Percentiles rank a stretch among this genome's conserved stretches.
Evolutionary conservation across 2,888 invertebrate species (phyloP).

Genomic region (Xanthia icteritia): DNA sequence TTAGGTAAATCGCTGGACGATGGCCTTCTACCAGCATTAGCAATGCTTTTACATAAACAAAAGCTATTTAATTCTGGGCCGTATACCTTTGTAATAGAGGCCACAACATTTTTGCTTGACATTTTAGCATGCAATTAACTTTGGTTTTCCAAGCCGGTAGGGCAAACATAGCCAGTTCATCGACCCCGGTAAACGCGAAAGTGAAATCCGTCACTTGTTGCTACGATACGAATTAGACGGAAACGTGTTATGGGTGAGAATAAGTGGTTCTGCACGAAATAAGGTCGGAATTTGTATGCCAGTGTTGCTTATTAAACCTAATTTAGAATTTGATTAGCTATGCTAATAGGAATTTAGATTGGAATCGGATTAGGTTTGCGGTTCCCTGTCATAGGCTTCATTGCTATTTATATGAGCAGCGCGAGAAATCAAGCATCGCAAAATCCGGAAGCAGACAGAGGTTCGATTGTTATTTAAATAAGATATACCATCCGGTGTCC

Average conservation of each 20-base stretch:
- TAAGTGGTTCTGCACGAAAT: slow-evolving; percentile 66
- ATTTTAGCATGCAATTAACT: slow-evolving; percentile 68
- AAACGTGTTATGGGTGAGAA: slow-evolving; percentile 75
- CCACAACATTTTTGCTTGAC: slow-evolving; percentile 43
- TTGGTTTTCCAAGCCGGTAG: slow-evolving; percentile 69
- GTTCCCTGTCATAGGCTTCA: slow-evolving; percentile 35
- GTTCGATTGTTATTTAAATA: slow-evolving; percentile 37
- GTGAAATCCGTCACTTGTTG: slow-evolving; percentile 86
- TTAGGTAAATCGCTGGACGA: slow-evolving; percentile 69
- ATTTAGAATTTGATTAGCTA: slow-evolving; percentile 66
- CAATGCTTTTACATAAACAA: slow-evolving; percentile 42
- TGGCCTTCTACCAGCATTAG: slow-evolving; percentile 47
- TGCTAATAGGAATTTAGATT: slow-evolving; percentile 59
- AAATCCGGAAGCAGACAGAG: slow-evolving; percentile 17
- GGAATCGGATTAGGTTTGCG: slow-evolving; percentile 45
- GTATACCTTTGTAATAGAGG: slow-evolving; percentile 57
- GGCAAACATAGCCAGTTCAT: slow-evolving; percentile 75
- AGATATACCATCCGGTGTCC: slow-evolving; percentile 16
- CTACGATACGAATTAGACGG: slow-evolving; percentile 75
- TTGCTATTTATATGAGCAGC: slow-evolving; percentile 32
- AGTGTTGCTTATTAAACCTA: slow-evolving; percentile 43
- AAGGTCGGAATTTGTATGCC: slow-evolving; percentile 72
- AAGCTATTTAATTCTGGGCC: slow-evolving; percentile 44
- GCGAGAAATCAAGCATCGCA: slow-evolving; percentile 7
- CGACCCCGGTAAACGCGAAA: slow-evolving; percentile 79